These are phyloP conservation scores for Leptobrachium ailaonicum DNA, from an alignment of 2,113 vertebrate species.

Conservation along the genomic window DNA sequence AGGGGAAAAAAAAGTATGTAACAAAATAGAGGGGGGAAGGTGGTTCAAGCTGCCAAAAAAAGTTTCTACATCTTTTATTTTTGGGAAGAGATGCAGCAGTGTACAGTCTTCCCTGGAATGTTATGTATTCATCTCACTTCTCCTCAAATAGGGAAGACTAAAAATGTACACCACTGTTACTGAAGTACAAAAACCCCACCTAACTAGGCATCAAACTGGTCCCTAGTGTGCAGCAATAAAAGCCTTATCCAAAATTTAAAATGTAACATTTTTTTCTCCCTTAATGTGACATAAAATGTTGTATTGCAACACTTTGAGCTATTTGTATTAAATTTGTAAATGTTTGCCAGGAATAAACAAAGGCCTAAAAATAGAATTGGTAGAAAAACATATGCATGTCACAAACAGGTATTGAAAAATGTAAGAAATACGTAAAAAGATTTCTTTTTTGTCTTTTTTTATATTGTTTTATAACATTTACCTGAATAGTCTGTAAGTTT, in stretches of 20 bases:
- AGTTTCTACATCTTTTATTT: conserved; percentile 50
- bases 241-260: background rate
- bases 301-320: background rate
- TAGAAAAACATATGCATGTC: conserved; percentile 60
- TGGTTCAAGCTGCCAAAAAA: conserved; percentile 80
- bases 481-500: conserved; percentile 58
- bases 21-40: conserved; percentile 56
- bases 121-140: background rate
- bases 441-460: conserved; percentile 33
- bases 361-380: conserved; percentile 47
- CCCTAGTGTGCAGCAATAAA: conserved; percentile 17
- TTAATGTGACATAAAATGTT: background rate
- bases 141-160: background rate
- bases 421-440: conserved; percentile 66
- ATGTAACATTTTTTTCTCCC: background rate
- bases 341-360: background rate
- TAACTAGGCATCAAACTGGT: conserved; percentile 2
- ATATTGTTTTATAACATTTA: conserved; percentile 62
- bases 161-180: background rate
- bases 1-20: background rate
- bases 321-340: no score
- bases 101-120: conserved; percentile 29
- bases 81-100: conserved; percentile 4
- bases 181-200: background rate
- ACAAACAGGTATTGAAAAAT: conserved; percentile 61